phyloP scores from a whole-genome alignment of 2,797 vertebrate species.

The Champsocephalus esox region DNA sequence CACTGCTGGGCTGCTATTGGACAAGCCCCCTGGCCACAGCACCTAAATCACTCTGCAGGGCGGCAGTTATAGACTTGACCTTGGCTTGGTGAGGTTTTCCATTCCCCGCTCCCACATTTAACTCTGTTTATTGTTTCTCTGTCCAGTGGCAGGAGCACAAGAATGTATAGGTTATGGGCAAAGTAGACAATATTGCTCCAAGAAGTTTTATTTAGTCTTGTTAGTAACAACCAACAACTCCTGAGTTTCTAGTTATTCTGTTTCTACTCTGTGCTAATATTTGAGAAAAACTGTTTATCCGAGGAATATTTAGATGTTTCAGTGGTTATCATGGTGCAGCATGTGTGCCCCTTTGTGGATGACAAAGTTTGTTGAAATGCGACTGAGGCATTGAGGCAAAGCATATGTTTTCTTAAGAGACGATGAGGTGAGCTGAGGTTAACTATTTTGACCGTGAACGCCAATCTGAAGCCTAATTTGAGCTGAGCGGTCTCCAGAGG shows the following conservation, averaged over 20 bases:
- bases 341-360: constrained; percentile 40
- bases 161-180: constrained; percentile 31
- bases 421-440: constrained; percentile 74
- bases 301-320: constrained; percentile 56
- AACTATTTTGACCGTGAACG: constrained; percentile 83
- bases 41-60: constrained; percentile 70
- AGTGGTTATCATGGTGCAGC: constrained; percentile 8
- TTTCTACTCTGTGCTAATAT: constrained; percentile 2
- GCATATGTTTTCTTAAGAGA: constrained; percentile 78
- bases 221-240: constrained; percentile 10
- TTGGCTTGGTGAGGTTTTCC: constrained; percentile 69
- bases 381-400: constrained; percentile 62
- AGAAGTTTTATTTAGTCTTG: constrained; percentile 34
- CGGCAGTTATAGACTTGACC: constrained; percentile 81
- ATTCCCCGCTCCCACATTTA: constrained; percentile 65
- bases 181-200: constrained; percentile 39
- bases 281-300: constrained; percentile 28
- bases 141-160: constrained; percentile 32
- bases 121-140: constrained; percentile 70
- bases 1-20: constrained; percentile 46
- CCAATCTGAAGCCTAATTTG: constrained; percentile 77
- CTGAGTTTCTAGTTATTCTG: constrained; percentile 6
- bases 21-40: constrained; percentile 47
- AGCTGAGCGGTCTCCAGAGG: constrained; percentile 73
- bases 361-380: constrained; percentile 54